Base-by-base conservation (phyloP, 2,797 vertebrate genomes). In the Anguilla marmorata region DNA sequence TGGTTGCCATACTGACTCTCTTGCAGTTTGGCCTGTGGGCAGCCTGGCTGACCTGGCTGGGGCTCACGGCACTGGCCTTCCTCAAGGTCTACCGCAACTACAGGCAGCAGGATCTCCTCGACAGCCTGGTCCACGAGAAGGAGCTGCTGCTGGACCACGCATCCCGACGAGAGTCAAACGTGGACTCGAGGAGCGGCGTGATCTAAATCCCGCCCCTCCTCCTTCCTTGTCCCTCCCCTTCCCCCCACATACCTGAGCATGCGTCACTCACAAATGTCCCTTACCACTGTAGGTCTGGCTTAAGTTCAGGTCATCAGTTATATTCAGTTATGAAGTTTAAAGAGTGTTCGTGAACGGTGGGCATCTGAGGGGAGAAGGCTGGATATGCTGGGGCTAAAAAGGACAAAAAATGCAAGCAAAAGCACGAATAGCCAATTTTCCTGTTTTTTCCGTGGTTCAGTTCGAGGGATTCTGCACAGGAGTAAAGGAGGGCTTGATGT, bases 51-150 rank as follows among this genome's bases (percentile, higher is more conserved):
- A 96, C 97, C 60, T 99, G 98, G 98, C 94, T 99, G 21, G 97
- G 96, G 66, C 97, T 98, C 89, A 95, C 98, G 21, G 93, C 96
- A 86, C 95, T 99, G 94, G 97, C 98, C 86, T 99, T 99, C 95
- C 94, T 99, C 92, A 98, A 97, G 92, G 98, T 99, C 87, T 98
- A 98, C 93, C 96, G 97, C 92, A 99, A 97, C 95, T 98, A 97
- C 95, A 96, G 98, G 87, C 97, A 98, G 94, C 97, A 99, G 90
- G 98, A 98, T 92, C 95, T 99, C 91, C 95, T 99, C 89, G 98
- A 98, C 89, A 98, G 95, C 93, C 96, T 99, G 94, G 96, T 97
- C 92, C 98, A 98, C 0, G 98, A 99, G 96, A 99, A 99, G 95
- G 98, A 98, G 93, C 94, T 98, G 91, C 96, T 99, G 92, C 96